Base-by-base conservation (phyloP, 2,113 vertebrate genomes). In the Bubalus kerabau region DNA sequence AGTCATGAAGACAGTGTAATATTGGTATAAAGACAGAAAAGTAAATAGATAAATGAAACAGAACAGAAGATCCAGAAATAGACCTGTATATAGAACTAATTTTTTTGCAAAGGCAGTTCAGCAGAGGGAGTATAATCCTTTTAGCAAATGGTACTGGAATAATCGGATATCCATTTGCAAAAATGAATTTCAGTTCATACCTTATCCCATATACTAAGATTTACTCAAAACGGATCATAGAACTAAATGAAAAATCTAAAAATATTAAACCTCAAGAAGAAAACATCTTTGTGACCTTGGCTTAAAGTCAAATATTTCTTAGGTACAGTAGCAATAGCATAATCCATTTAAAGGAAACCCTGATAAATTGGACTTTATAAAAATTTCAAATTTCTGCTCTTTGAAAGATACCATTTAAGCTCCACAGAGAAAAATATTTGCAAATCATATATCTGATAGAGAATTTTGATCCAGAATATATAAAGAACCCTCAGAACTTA, bases 41-140 rank as follows among this genome's bases (percentile, higher is more conserved):
- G 71, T 3, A 95, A 64, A 71, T 23, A 71, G 67, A 54, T 71
- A 89, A n/a, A 62, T 52, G 54, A 10, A 64, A 92, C 36, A 84
- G 64, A 92, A 78, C 23, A 90, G n/a, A 90, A 32, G 85, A 95
- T 54, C 57, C 85, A 92, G 48, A 97, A 87, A 92, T 88, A 97
- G 52, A 59, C 21, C 10, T 26, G 43, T 21, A n/a, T 59, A 40
- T 40, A 50, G 67, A 64, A 84, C 36, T 92, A 13, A 94, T 62
- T 74, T 95, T 62, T 87, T 17, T 85, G 7, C 80, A 92, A 89
- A 93, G 19, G 21, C n/a, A 95, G 60, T 67, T 56, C 21, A 87
- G 24, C 30, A 15, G 52, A 92, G 30, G 81, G 86, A 92, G 43
- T 12, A 67, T 30, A 90, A 62, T 92, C 43, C 85, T 94, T 64